A percentile compares a stretch with the other conserved stretches of the same genome.
phyloP scores from a whole-genome alignment of 2,888 invertebrate species.

The Drosophila eohydei region DNA sequence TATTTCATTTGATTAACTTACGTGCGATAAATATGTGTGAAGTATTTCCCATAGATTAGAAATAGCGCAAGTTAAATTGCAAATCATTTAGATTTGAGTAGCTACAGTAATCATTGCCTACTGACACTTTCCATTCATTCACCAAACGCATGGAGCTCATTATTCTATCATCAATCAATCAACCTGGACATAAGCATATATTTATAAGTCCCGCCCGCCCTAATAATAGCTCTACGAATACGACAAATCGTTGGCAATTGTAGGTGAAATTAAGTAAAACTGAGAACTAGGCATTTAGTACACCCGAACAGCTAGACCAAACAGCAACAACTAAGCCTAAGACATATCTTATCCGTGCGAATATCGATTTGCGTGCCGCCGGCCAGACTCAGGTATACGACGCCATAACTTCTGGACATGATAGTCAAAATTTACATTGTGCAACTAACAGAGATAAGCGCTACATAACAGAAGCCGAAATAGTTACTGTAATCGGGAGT shows the following conservation, averaged over 20 bases:
- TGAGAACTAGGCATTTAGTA: conserved; percentile 1
- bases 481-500: neutral
- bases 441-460: conserved; percentile 9
- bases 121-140: neutral
- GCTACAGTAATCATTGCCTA: conserved; percentile 26
- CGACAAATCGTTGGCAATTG: conserved; percentile 25
- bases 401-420: conserved; percentile 1
- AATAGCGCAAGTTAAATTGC: neutral
- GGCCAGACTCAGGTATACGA: conserved; percentile 8
- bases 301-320: neutral
- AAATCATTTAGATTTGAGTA: conserved; percentile 21
- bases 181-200: conserved; percentile 1
- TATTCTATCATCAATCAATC: conserved; percentile 59
- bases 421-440: conserved; percentile 8
- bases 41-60: conserved; percentile 10
- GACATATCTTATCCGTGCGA: conserved; percentile 54
- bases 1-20: neutral
- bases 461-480: neutral
- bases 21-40: neutral
- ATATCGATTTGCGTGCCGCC: conserved; percentile 22
- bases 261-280: conserved; percentile 13
- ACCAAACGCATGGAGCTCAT: conserved; percentile 21
- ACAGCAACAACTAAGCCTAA: neutral
- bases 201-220: neutral
- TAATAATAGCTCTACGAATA: conserved; percentile 25